Evolutionary conservation across 2,888 invertebrate genomes (phyloP).

Genomic region (Aleiodes leptofemur): DNA sequence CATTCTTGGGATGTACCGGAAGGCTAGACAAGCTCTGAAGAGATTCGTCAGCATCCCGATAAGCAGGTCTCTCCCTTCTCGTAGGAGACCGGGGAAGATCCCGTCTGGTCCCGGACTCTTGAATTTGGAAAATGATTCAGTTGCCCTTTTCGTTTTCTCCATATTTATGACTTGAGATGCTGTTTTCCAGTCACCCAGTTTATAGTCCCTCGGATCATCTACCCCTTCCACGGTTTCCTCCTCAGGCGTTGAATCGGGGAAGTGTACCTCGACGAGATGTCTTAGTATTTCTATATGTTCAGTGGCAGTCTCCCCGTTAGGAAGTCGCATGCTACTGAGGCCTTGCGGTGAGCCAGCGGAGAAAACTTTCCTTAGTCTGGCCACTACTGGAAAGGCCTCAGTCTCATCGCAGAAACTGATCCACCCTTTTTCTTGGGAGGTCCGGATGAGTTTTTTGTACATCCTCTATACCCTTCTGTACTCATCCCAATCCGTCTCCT

Average conservation of each 20-base stretch:
- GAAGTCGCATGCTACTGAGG: too few species aligned
- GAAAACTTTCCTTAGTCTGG: too few species aligned
- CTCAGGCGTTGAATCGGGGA: slow-evolving; percentile 5
- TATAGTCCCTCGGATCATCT: background rate
- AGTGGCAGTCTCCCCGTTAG: too few species aligned
- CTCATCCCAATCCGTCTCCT: too few species aligned
- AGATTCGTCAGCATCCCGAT: background rate
- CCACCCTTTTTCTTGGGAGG: too few species aligned
- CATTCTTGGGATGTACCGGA: slow-evolving; percentile 39
- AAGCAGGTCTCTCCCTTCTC: slow-evolving; percentile 1
- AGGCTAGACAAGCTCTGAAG: slow-evolving; percentile 32
- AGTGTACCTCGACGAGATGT: slow-evolving; percentile 42
- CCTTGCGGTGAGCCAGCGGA: too few species aligned
- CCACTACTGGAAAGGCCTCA: too few species aligned
- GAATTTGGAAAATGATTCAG: slow-evolving; percentile 23
- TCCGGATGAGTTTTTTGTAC: too few species aligned
- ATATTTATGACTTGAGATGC: background rate
- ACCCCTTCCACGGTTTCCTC: background rate
- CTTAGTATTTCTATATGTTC: slow-evolving; percentile 34
- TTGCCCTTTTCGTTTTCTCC: slow-evolving; percentile 36
- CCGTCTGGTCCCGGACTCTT: slow-evolving; percentile 40
- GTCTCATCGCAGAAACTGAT: too few species aligned
- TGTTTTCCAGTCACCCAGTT: background rate
- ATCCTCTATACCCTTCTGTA: too few species aligned
- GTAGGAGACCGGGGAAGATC: slow-evolving; percentile 40